Conservation (phyloP, 2,797 vertebrate genomes). For the Tachyglossus aculeatus region DNA sequence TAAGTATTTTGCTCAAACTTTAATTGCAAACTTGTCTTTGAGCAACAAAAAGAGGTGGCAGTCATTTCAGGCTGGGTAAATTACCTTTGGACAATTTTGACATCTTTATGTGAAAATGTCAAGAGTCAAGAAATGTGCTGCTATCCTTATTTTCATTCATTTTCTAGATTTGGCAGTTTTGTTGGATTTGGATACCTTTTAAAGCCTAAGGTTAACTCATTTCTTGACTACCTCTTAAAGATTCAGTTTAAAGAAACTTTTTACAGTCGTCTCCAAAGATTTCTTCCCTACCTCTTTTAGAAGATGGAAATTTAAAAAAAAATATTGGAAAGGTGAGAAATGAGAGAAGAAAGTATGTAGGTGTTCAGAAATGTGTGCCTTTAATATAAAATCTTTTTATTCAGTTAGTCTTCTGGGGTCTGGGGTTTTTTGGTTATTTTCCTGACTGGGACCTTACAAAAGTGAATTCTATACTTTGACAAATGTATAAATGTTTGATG, state of each 20-base stretch:
- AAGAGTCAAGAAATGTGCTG: slow-evolving; percentile 6
- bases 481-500: too few species aligned
- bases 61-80: slow-evolving; percentile 35
- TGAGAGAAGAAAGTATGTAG: too few species aligned
- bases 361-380: too few species aligned
- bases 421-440: too few species aligned
- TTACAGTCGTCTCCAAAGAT: too few species aligned
- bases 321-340: too few species aligned
- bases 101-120: slow-evolving; percentile 35
- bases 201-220: neutral
- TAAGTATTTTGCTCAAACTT: slow-evolving; percentile 57
- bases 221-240: neutral
- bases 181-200: neutral
- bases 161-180: slow-evolving; percentile 5
- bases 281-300: too few species aligned
- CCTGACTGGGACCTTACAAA: too few species aligned
- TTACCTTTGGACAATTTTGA: slow-evolving; percentile 44
- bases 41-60: slow-evolving; percentile 35
- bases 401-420: too few species aligned
- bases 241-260: neutral
- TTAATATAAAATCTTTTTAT: too few species aligned
- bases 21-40: slow-evolving; percentile 43
- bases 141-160: neutral
- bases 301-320: too few species aligned
- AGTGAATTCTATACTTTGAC: too few species aligned